Evolutionary conservation across 1,140 invertebrate species (phyloP), one percentile per base, ranked within the genome.

Genomic region (Ectropis grisescens): DNA sequence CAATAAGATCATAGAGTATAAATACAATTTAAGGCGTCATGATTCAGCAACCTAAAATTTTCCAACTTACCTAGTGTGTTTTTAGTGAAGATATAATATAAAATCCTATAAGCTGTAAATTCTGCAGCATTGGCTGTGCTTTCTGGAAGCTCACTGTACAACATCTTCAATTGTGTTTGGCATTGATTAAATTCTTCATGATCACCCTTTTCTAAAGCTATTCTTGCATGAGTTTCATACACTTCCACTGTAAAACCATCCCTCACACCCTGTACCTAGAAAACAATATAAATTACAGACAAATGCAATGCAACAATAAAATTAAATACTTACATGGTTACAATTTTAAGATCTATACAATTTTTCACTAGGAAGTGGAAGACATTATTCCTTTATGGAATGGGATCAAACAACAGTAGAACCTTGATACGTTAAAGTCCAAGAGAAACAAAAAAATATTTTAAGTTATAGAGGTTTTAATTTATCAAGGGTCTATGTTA

Each of bases 111-210:
- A 34, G 95, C 95, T 23, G 90, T 92, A 79, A 99, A 99, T 83
- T 99, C 97, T 41, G 91, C 86, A 82, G 95, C 91, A 55, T 87
- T 84, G 12, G 88, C 88, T 33, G 89, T 90, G 13, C 91, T 71
- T 45, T 85, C 74, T 14, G 80, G 80, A 39, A 83, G 42, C 61
- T 93, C 91, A 37, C 86, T 71, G 72, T 97, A 98, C 6, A 99
- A 84, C 85, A 95, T 92, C 85, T 94, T 94, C 13, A 99, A 82
- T 82, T 99, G 97, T 23, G 96, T 97, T 83, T 99, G 97, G 76
- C 97, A 99, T 70, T 99, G 97, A 85, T 99, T 99, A 67, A 98
- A 99, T 75, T 99, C 97, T 72, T 97, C 96, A 75, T 98, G 95
- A 70, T 99, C 97, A 26, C 94, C 93, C 80, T 96, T 97, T 72